Base-by-base conservation (phyloP, 2,113 vertebrate species). In the Pluvianellus socialis region DNA sequence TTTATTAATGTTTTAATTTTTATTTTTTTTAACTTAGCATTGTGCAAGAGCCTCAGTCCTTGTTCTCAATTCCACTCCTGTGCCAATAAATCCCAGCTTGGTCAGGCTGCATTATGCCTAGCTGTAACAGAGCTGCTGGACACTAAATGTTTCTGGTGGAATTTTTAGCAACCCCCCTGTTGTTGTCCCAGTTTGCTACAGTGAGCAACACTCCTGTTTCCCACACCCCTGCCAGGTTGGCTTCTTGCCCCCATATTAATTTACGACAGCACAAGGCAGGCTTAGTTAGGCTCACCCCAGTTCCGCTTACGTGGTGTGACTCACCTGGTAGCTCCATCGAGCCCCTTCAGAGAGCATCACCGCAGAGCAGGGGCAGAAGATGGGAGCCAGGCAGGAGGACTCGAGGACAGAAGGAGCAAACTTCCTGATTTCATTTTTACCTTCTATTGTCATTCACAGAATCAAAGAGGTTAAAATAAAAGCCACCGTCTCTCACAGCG, bases 121-220 rank as follows among this genome's bases (percentile, higher is more conserved):
- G 23, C 22, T 66, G 32, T 35, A 77, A 73, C 0, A 2, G 22
- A 67, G 40, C 27, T 0, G 0, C 71, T 23, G 66, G 61, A 52
- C 26, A 12, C 18, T 72, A 27, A 5, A 0, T 20, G 9, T 38
- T 45, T 71, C 32, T 68, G 58, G 20, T 6, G 23, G 44, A 58
- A 76, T 61, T 84, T 90, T 77, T 19, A 74, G 18, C 35, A 71
- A 42, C 9, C 14, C 23, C 18, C 15, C 17, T 5, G 2, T 11
- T 72, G 23, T 4, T 3, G 0, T 91, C 65, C 65, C 58, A 40
- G 24, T 73, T 76, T 61, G 33, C 38, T 44, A 22, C 26, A 20
- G 38, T 6, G 27, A 73, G 44, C 27, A 47, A 68, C 44, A 72
- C 30, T 79, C 65, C 65, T 22, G 44, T 53, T 82, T 65, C 75